Evolutionary conservation across 2,113 vertebrate species (phyloP).

Genomic region (Morone saxatilis): DNA sequence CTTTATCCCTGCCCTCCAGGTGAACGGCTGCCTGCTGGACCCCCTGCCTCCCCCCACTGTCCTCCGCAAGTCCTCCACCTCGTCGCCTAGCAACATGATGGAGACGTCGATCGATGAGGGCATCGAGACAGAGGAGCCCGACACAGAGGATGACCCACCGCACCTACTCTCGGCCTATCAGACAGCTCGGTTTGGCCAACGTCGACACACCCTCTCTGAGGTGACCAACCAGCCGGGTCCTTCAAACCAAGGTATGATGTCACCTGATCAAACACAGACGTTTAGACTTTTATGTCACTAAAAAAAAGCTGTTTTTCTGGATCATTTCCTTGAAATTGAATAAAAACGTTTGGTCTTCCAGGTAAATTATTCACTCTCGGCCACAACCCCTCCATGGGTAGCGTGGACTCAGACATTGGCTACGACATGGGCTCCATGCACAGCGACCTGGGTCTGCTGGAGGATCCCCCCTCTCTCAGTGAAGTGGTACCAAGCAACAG

Average conservation of each 20-base stretch:
- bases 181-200: constrained; percentile 90
- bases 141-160: constrained; percentile 90
- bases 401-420: constrained; percentile 89
- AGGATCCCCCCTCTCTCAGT: constrained; percentile 88
- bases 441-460: constrained; percentile 90
- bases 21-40: constrained; percentile 95
- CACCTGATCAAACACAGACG: neutral
- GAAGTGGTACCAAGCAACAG: constrained; percentile 87
- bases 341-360: constrained; percentile 52
- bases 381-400: constrained; percentile 92
- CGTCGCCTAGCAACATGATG: constrained; percentile 96
- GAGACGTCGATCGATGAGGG: constrained; percentile 98
- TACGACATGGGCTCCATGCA: constrained; percentile 93
- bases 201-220: constrained; percentile 96
- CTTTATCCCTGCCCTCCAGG: constrained; percentile 76
- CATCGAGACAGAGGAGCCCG: constrained; percentile 91
- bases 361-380: constrained; percentile 91
- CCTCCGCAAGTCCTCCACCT: constrained; percentile 92
- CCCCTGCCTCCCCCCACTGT: constrained; percentile 89
- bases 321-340: constrained; percentile 4
- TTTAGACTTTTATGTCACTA: neutral
- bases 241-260: constrained; percentile 85
- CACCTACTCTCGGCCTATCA: constrained; percentile 91
- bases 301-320: neutral
- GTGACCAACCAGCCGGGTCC: constrained; percentile 91